A percentile compares a stretch with the other conserved stretches of the same genome.
These are phyloP conservation scores for Craniophora ligustri DNA, from an alignment of 2,888 invertebrate species.

Conservation along the genomic window DNA sequence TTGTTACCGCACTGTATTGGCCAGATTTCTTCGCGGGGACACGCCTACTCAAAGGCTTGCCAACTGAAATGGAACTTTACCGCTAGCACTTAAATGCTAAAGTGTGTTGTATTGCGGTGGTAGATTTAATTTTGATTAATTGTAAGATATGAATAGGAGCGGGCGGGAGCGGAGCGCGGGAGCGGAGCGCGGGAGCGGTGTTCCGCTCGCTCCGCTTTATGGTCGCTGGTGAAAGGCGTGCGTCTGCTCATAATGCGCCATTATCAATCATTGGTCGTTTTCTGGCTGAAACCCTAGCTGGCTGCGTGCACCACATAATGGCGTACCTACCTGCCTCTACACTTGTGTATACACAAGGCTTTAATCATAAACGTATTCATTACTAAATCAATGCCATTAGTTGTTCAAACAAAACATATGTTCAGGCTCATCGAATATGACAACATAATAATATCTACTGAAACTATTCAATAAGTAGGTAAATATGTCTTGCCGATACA, in stretches of 20 bases:
- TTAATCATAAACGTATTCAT: conserved; percentile 5
- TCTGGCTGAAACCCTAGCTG: conserved; percentile 40
- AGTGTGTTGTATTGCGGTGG: conserved; percentile 60
- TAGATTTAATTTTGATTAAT: conserved; percentile 88
- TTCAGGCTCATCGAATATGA: too few relatives aligned
- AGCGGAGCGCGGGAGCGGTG: conserved; percentile 32
- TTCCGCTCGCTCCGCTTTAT: conserved; percentile 17
- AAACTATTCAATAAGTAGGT: too few relatives aligned
- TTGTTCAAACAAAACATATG: conserved; percentile 1
- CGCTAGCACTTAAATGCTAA: conserved; percentile 58
- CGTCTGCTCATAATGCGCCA: conserved; percentile 65
- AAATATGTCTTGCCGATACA: too few relatives aligned
- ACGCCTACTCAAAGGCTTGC: conserved; percentile 74
- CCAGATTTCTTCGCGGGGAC: conserved; percentile 87
- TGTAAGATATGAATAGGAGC: conserved; percentile 85
- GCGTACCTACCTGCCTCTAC: not conserved
- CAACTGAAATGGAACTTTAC: conserved; percentile 66
- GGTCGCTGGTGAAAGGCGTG: conserved; percentile 43
- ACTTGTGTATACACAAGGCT: conserved; percentile 3
- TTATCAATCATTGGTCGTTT: conserved; percentile 67
- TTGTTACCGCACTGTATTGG: conserved; percentile 90
- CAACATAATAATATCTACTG: too few relatives aligned
- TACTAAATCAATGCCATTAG: conserved; percentile 6
- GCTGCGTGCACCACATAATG: conserved; percentile 30
- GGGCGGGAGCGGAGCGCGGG: conserved; percentile 25